Conservation (phyloP, 2,113 vertebrate genomes). For the Mus spicilegus region DNA sequence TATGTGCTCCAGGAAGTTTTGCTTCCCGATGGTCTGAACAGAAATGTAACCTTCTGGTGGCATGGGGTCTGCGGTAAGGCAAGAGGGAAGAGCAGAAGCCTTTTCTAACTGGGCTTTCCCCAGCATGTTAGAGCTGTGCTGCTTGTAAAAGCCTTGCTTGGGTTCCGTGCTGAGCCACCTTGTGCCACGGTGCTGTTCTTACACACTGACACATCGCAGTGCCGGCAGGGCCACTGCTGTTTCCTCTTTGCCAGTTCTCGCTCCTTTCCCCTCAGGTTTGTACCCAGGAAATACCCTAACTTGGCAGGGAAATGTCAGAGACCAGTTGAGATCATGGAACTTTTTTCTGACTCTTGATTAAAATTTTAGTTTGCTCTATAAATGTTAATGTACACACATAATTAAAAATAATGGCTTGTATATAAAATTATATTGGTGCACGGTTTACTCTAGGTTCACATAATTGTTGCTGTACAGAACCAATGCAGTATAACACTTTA, state of each 20-base stretch:
- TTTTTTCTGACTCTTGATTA: neutral
- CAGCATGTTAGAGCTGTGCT: neutral
- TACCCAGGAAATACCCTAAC: neutral
- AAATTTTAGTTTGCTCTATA: constrained; percentile 49
- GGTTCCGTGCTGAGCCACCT: constrained; percentile 5
- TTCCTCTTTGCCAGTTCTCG: constrained; percentile 24
- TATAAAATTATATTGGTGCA: neutral
- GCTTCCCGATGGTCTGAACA: neutral
- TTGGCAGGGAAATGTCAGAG: constrained; percentile 22
- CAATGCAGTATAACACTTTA: neutral
- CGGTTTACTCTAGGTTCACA: constrained; percentile 2
- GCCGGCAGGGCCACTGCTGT: neutral
- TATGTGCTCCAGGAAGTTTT: neutral
- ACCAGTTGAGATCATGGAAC: constrained; percentile 14
- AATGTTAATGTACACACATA: constrained; percentile 41
- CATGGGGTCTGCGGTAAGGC: constrained; percentile 10
- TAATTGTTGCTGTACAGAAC: neutral
- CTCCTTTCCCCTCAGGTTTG: neutral
- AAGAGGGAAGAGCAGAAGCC: neutral
- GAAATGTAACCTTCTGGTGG: neutral
- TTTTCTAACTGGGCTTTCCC: neutral
- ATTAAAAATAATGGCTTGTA: neutral
- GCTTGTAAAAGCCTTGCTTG: neutral
- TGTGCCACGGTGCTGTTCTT: neutral
- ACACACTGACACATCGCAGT: neutral